Evolutionary conservation across 1,140 invertebrate species (phyloP), one percentile per base, ranked within the genome.

Genomic region (Drosophila tropicalis): DNA sequence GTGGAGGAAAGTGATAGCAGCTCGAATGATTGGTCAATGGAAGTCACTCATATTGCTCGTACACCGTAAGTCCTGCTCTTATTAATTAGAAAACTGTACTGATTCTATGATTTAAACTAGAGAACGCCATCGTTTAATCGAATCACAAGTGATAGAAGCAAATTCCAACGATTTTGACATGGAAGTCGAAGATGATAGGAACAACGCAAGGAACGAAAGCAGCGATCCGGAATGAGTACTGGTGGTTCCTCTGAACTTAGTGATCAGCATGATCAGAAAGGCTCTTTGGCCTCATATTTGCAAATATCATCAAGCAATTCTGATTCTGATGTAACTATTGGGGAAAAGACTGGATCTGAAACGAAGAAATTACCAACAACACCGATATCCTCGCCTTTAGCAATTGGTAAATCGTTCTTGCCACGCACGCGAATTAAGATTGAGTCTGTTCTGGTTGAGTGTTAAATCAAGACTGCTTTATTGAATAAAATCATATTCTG

Each of bases 21-120:
- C 36, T 57, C 41, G 12, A 67, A 47, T 9, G 76, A 79, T 44
- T 79, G 77, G 77, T 79, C 77, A n/a, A 70, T 70, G 41, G 62
- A 70, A n/a, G 71, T 79, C 10, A 40, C 51, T 4, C 55, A 73
- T 32, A 62, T 74, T 5, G 44, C 67, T 7, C 51, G 32, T 13
- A 67, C 65, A 4, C 70, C 77, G 77, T 79, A 60, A 74, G 70
- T 67, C 2, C 13, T 13, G 0, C 6, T 9, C 7, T 3, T 5
- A 25, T 56, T 56, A 0, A 32, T 32, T 5, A 1, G 12, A 22
- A 22, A 1, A 12, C 3, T 0, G 15, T 5, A 7, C 54, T 12
- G 9, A 47, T 47, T 9, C 4, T 5, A 1, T 3, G 0, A 22
- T 34, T 58, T 51, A 9, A 5, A 7, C 1, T 29, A 73, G 72